Evolutionary conservation across 1,140 invertebrate genomes (phyloP), one percentile per base, ranked within the genome.

Genomic region (Rhynchophorus ferrugineus): DNA sequence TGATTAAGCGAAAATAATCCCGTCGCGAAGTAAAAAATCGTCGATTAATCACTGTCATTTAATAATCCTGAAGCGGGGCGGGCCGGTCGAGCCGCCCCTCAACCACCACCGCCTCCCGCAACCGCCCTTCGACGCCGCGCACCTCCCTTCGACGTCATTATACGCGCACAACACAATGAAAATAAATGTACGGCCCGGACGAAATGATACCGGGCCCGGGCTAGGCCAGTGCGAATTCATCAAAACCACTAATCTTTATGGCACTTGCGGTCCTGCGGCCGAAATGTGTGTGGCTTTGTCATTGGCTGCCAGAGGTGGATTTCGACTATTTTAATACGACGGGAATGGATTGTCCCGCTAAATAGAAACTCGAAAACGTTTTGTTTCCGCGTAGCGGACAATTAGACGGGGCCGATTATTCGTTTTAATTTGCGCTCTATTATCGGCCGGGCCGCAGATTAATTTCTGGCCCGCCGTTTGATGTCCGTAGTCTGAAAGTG

Each of bases 181-280:
- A 37, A 47, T 54, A 46, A 54, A 54, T 54, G 44, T 54, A 17
- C 19, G 29, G 36, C 16, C 9, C 39, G 35, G 36, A 33, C 33
- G 43, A 43, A 49, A 38, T 13, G 33, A 34, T 36, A 17, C 34
- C 14, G 43, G 34, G 11, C 16, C 34, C 29, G 33, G 19, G 33
- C 36, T n/a, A n/a, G n/a, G 38, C 29, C 29, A 33, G 39, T 44
- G 49, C 44, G 44, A 53, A 53, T 53, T 53, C 50, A 53, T 53
- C 50, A 53, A 53, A 53, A 53, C 50, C 41, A 38, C 43, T 53
- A 53, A 53, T 53, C 50, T 53, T 53, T 45, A 38, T 44, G 36
- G 37, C 42, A 44, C 44, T 44, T 45, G 42, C 44, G 38, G 38
- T 18, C n/a, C 8, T 41, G 13, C 16, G 14, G 38, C 8, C 38